Evolutionary conservation across 2,888 invertebrate species (phyloP).

Genomic region (Ernsta delagoae): DNA sequence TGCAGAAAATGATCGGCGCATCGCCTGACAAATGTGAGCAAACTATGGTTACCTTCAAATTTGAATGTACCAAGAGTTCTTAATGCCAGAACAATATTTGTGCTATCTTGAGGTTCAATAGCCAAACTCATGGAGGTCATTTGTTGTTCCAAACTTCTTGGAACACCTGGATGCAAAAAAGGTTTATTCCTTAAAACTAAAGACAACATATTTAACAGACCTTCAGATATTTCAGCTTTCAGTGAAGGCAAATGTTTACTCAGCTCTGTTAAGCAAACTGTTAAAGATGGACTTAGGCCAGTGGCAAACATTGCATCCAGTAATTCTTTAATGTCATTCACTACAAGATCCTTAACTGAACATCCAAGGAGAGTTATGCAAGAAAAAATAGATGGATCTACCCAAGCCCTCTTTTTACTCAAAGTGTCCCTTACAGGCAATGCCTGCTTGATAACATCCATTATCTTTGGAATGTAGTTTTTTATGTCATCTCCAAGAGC

Average conservation of each 20-base stretch:
- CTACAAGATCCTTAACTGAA: slow-evolving; percentile 92
- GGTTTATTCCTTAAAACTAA: slow-evolving; percentile 95
- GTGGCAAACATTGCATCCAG: slow-evolving; percentile 97
- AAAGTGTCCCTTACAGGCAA: slow-evolving; percentile 91
- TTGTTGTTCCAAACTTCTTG: slow-evolving; percentile 85
- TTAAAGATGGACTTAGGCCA: slow-evolving; percentile 95
- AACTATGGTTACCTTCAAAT: slow-evolving; percentile 94
- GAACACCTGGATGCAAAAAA: slow-evolving; percentile 91
- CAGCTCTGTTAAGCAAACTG: slow-evolving; percentile 95
- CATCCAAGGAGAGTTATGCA: slow-evolving; percentile 96
- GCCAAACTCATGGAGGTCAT: slow-evolving; percentile 73
- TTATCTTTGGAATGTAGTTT: slow-evolving; percentile 91
- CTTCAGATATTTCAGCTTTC: slow-evolving; percentile 96
- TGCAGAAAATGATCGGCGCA: slow-evolving; percentile 96
- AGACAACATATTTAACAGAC: slow-evolving; percentile 95
- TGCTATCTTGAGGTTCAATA: slow-evolving; percentile 89
- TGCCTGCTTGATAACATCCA: slow-evolving; percentile 91
- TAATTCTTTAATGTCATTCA: slow-evolving; percentile 91
- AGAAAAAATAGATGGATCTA: slow-evolving; percentile 96
- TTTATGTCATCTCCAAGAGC: slow-evolving; percentile 94
- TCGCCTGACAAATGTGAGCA: slow-evolving; percentile 95
- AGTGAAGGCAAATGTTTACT: slow-evolving; percentile 94
- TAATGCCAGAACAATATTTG: slow-evolving; percentile 95
- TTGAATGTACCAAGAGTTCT: slow-evolving; percentile 95
- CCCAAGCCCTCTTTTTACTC: slow-evolving; percentile 89